Base-by-base conservation (phyloP, 2,888 invertebrate species). In the Scelioninae gen. 2 region DNA sequence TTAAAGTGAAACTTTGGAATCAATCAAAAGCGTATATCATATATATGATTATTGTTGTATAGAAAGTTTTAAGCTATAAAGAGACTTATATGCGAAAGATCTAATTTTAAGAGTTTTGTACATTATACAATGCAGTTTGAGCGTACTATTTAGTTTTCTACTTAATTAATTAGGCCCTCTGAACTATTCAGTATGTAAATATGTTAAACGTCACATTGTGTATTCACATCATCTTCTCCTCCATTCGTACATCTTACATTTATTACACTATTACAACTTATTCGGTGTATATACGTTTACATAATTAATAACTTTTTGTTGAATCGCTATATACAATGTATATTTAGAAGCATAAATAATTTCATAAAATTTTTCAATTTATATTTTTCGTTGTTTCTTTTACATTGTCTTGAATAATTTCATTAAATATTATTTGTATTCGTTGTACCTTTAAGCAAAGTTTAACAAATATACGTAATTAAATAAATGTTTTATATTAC, bases 91-190 rank as follows among this genome's bases (percentile, higher is more conserved):
- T 19, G 22, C 25, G 35, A 52, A 53, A 18, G 16, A 46, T 57
- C 41, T 31, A 48, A 2, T 48, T 31, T 33, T 48, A 45, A 57
- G 45, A 37, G 57, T 33, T 68, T 68, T 58, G 58, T 68, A 68
- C 58, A 43, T 41, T 52, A 58, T 58, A n/a, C 13, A 57, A 33
- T 39, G 45, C 52, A 52, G 39, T 52, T 68, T 68, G 68, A 68
- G 58, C 68, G 43, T 43, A 2, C 50, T 67, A 67, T 37, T 52
- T 68, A 57, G 43, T 22, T 33, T 67, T 53, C 11, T 11, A 31
- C 50, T 50, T 63, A 43, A 31, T 65, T 65, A 46, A 28, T 55
- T 39, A 57, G 9, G 11, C 4, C 3, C 41, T 48, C 18, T 41
- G 22, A 57, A 48, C 57, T 67, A 33, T 57, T 67, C 39, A 35